phyloP scores from a whole-genome alignment of 1,140 invertebrate species.

The Drosophila kurseongensis region DNA sequence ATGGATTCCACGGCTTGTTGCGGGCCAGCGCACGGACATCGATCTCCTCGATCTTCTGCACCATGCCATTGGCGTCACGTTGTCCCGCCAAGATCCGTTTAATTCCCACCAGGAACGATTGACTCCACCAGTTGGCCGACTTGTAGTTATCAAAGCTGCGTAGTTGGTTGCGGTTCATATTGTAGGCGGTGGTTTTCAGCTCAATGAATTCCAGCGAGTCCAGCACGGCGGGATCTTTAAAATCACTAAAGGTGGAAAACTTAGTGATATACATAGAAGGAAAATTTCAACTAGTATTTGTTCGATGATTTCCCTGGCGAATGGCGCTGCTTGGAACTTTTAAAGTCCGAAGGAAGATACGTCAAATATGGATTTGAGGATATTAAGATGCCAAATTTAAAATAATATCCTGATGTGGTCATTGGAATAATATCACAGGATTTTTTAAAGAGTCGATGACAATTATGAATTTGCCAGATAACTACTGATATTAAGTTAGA shows the following conservation, averaged over 20 bases:
- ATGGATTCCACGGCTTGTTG: constrained; percentile 55
- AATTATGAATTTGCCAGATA: no score
- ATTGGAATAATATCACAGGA: no score
- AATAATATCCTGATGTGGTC: no score
- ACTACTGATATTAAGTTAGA: no score
- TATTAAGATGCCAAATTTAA: no score
- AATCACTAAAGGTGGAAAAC: constrained; percentile 19
- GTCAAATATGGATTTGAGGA: no score
- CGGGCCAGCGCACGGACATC: constrained; percentile 21
- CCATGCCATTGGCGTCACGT: constrained; percentile 87
- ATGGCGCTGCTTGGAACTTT: no score
- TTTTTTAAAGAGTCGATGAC: no score
- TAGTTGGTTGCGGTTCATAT: constrained; percentile 87
- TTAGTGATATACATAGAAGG: no score
- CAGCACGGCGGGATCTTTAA: constrained; percentile 32
- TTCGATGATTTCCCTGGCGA: no score
- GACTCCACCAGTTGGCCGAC: constrained; percentile 88
- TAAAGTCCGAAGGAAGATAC: no score
- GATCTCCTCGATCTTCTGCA: constrained; percentile 24
- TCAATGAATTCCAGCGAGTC: constrained; percentile 80
- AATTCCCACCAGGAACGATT: constrained; percentile 89
- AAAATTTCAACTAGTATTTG: no score
- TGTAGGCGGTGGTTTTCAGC: constrained; percentile 86
- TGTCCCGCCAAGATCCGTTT: constrained; percentile 88
- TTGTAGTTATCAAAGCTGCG: constrained; percentile 86